phyloP scores from a whole-genome alignment of 2,113 vertebrate genomes.

The human (Homo sapiens) region DNA sequence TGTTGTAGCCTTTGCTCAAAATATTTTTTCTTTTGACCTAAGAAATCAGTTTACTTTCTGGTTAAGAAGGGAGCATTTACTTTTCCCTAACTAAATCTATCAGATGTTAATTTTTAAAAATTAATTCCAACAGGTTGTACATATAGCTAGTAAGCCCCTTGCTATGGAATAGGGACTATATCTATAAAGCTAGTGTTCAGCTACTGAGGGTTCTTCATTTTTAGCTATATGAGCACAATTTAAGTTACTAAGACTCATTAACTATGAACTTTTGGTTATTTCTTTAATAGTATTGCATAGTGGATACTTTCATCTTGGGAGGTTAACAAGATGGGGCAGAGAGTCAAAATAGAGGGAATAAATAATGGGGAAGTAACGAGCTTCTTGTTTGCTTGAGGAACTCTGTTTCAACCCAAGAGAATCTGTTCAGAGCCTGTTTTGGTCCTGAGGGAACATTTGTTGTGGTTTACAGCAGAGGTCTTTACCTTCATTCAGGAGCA shows the following conservation, averaged over 20 bases:
- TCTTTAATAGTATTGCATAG: background rate
- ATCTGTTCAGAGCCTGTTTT: background rate
- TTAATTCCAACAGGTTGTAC: background rate
- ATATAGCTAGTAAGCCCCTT: background rate
- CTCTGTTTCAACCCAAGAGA: background rate
- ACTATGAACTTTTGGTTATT: background rate
- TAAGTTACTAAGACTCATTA: background rate
- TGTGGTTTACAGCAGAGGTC: background rate
- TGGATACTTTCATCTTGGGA: background rate
- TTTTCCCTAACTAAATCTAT: background rate
- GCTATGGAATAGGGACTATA: background rate
- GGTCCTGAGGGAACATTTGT: background rate
- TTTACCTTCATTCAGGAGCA: background rate
- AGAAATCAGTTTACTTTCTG: background rate
- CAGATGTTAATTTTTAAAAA: conserved; percentile 16
- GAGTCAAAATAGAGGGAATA: background rate
- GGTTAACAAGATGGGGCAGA: background rate
- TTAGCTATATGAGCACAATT: background rate
- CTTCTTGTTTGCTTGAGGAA: background rate
- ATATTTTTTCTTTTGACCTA: background rate
- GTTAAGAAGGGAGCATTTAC: background rate
- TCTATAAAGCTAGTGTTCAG: background rate
- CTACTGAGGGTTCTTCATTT: background rate
- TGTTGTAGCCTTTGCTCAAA: conserved; percentile 1
- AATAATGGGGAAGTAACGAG: background rate